These are phyloP conservation scores for Glomeris maerens DNA, from an alignment of 1,140 invertebrate species.

Conservation along the genomic window DNA sequence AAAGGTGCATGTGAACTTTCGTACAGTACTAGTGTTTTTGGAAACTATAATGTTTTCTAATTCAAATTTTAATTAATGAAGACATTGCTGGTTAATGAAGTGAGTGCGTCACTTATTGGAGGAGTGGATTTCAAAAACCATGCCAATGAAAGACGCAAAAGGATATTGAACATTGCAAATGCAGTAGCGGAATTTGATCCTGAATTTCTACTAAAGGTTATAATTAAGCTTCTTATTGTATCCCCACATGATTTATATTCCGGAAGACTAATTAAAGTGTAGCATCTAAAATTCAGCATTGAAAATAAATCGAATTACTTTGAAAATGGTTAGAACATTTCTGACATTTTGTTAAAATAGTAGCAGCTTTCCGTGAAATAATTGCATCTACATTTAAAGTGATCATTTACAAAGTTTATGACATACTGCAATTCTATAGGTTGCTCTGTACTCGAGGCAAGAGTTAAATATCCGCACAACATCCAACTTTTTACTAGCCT, in stretches of 20 bases:
- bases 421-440: conserved; percentile 20
- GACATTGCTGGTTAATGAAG: conserved; percentile 23
- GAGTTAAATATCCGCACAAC: conserved; percentile 35
- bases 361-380: not conserved
- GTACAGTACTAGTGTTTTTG: too few species aligned
- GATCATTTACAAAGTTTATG: not conserved
- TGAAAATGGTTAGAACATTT: too few species aligned
- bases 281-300: too few species aligned
- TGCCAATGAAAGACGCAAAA: conserved; percentile 22
- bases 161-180: conserved; percentile 20
- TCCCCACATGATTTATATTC: too few species aligned
- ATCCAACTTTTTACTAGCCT: conserved; percentile 34
- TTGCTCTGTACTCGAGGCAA: conserved; percentile 33
- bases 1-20: too few species aligned
- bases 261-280: too few species aligned
- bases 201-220: conserved; percentile 36
- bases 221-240: too few species aligned
- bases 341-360: too few species aligned
- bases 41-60: conserved; percentile 1
- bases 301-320: too few species aligned
- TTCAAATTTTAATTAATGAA: too few species aligned
- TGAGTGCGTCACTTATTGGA: conserved; percentile 29
- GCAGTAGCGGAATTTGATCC: conserved; percentile 29
- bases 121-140: conserved; percentile 28
- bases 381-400: too few species aligned